phyloP scores from a whole-genome alignment of 2,797 vertebrate species.

The Hydrolagus colliei region DNA sequence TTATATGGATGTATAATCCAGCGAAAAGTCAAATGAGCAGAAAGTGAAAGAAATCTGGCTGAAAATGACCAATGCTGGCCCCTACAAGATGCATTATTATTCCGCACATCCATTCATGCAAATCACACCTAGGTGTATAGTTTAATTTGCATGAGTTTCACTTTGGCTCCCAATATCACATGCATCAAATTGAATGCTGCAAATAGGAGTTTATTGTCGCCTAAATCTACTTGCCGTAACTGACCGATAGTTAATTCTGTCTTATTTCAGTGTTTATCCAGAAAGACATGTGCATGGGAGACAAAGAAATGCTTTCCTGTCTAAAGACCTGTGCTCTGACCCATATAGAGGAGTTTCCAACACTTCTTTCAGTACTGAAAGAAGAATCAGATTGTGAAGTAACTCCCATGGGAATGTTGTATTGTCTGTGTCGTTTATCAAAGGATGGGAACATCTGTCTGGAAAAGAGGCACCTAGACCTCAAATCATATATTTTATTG shows the following conservation, averaged over 20 bases:
- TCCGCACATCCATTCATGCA: not conserved
- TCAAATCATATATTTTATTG: not conserved
- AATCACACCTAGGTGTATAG: not conserved
- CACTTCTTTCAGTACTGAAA: not conserved
- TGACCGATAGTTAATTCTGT: not conserved
- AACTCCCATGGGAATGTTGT: not conserved
- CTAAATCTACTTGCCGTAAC: not conserved
- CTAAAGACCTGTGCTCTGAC: not conserved
- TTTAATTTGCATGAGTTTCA: not conserved
- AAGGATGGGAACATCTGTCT: not conserved
- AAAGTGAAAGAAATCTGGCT: too few species aligned
- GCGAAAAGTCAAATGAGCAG: too few species aligned
- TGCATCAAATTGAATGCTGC: not conserved
- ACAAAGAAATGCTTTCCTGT: not conserved
- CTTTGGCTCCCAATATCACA: not conserved
- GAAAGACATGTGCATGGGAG: not conserved
- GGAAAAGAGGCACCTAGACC: not conserved
- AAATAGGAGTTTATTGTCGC: not conserved
- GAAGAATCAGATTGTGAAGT: not conserved
- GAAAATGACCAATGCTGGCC: too few species aligned
- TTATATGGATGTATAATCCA: too few species aligned
- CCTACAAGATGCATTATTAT: too few species aligned
- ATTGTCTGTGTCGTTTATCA: not conserved
- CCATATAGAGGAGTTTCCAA: not conserved
- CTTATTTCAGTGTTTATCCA: not conserved